These are phyloP conservation scores for Malurus melanocephalus DNA, from an alignment of 2,113 vertebrate genomes.

Conservation along the genomic window DNA sequence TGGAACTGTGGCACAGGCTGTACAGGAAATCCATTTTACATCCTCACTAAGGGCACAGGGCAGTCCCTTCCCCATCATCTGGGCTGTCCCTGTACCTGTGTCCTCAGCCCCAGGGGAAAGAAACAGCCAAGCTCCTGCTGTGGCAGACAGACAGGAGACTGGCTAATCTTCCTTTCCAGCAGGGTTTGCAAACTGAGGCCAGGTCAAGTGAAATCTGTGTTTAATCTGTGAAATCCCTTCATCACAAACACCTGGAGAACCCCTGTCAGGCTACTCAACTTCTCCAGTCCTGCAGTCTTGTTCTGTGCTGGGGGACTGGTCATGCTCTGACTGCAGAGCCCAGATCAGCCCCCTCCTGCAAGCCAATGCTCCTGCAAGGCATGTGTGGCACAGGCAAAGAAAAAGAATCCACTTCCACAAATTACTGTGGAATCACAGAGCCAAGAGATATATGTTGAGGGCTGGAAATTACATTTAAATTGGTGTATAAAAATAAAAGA, in stretches of 20 bases:
- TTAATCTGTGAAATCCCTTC: not conserved
- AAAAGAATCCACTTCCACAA: not conserved
- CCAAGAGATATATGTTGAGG: not conserved
- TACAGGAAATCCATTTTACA: not conserved
- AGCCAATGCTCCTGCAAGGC: accelerated
- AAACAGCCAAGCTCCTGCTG: not conserved
- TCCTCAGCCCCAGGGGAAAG: not conserved
- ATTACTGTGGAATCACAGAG: not conserved
- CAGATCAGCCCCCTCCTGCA: not conserved
- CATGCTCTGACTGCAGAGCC: accelerated
- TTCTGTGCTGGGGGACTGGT: accelerated
- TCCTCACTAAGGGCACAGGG: not conserved
- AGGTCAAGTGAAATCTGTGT: not conserved
- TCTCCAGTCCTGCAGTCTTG: not conserved
- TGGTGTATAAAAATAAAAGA: not conserved
- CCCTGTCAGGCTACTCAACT: accelerated
- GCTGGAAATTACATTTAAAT: not conserved
- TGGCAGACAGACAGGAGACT: not conserved
- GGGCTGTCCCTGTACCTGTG: accelerated
- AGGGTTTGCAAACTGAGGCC: accelerated
- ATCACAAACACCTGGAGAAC: not conserved
- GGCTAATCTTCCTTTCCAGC: not conserved
- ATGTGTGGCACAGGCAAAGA: not conserved
- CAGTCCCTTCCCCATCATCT: not conserved
- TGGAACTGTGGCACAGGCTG: not conserved